These are phyloP conservation scores for Pitangus sulphuratus DNA, from an alignment of 2,797 vertebrate genomes.

Conservation along the genomic window DNA sequence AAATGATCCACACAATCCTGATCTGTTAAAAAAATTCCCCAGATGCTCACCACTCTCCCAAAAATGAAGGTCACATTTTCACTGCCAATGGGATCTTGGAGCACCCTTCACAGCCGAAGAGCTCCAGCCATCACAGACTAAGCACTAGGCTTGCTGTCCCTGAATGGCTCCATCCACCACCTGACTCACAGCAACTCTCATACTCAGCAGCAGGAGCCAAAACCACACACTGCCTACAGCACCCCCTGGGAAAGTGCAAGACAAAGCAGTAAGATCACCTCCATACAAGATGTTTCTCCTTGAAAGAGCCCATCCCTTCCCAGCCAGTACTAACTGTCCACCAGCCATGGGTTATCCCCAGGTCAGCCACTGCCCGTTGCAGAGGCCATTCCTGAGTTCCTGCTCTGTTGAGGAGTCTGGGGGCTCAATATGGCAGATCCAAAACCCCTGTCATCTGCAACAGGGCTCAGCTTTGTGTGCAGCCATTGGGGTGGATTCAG, in stretches of 20 bases:
- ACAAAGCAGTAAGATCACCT: rapidly evolving
- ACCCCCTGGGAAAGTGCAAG: rapidly evolving
- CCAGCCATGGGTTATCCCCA: rapidly evolving
- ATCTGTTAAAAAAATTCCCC: rapidly evolving
- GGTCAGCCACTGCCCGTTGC: background rate
- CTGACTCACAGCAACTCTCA: no score
- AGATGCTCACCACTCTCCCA: background rate
- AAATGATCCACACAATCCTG: background rate
- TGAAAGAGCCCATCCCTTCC: background rate
- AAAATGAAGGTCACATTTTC: background rate
- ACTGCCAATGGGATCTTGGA: background rate
- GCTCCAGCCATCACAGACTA: rapidly evolving
- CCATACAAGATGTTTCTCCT: rapidly evolving
- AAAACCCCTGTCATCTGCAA: no score
- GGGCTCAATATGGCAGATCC: rapidly evolving
- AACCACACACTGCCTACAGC: background rate
- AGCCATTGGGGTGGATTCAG: rapidly evolving
- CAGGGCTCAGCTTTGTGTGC: rapidly evolving
- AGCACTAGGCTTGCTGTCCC: background rate
- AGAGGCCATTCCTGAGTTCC: background rate
- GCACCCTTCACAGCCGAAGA: background rate
- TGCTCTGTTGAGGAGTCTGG: background rate
- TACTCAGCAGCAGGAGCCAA: background rate
- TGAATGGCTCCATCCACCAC: background rate
- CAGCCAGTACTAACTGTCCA: rapidly evolving